Conservation (phyloP, 2,888 invertebrate species). For the Parapristionchus giblindavisi region DNA sequence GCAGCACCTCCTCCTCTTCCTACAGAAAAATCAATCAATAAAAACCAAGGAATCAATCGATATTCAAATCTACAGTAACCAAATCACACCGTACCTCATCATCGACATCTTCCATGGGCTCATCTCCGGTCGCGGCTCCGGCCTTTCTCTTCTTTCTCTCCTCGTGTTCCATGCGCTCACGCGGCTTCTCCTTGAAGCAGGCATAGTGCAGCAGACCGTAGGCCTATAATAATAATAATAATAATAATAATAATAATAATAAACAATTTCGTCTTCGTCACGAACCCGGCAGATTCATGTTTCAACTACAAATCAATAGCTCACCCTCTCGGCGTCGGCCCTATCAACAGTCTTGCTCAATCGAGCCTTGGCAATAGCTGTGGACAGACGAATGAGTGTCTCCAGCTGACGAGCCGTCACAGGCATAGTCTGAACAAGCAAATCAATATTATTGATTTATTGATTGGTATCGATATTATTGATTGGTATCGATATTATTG, state of each 20-base stretch:
- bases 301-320: background rate
- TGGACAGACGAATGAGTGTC: slow-evolving; percentile 94
- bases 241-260: background rate
- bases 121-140: slow-evolving; percentile 25
- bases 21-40: background rate
- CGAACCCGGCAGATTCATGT: background rate
- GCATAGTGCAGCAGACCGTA: slow-evolving; percentile 65
- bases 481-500: too few species aligned
- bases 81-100: slow-evolving; percentile 20
- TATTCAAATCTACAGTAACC: background rate
- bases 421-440: slow-evolving; percentile 83
- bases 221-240: slow-evolving; percentile 42
- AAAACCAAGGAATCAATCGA: background rate
- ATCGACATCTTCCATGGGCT: slow-evolving; percentile 12
- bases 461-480: background rate
- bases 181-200: slow-evolving; percentile 69
- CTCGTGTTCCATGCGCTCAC: slow-evolving; percentile 59
- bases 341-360: slow-evolving; percentile 85
- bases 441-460: background rate
- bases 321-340: slow-evolving; percentile 82
- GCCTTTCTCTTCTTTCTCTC: slow-evolving; percentile 40
- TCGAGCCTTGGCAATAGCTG: slow-evolving; percentile 94
- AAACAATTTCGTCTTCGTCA: background rate
- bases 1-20: slow-evolving; percentile 24
- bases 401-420: slow-evolving; percentile 95